Base-by-base conservation (phyloP, 2,113 vertebrate genomes). In the Corynorhinus townsendii region DNA sequence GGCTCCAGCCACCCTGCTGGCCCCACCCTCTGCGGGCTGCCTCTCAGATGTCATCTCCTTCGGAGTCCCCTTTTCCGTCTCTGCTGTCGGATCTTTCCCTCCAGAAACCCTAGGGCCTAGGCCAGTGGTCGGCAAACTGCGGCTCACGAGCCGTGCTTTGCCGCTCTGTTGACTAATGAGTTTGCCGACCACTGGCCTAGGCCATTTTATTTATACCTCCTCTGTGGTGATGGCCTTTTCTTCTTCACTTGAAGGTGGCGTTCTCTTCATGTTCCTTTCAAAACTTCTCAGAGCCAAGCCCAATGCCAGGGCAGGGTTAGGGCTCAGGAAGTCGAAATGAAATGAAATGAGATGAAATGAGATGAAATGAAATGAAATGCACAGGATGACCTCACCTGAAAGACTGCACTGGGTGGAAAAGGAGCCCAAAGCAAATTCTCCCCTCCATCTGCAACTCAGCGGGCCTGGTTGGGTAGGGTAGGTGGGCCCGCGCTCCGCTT, bases 401-500 rank as follows among this genome's bases (percentile, higher is more conserved):
- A 64, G 89, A n/a, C 43, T 0, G 33, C 11, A 0, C 75, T 38
- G 14, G 86, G 59, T 35, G 49, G 77, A 85, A 81, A 86, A 56
- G 79, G 71, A 89, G 59, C 43, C 40, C 90, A 30, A 38, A 94
- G 82, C 7, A 22, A 68, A 91, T 89, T 86, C 84, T 35, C n/a
- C 19, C 38, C 56, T 71, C 35, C 5, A 47, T 28, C 45, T 52
- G 82, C 43, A 33, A n/a, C 91, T 87, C 75, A 62, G 76, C 83
- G 77, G 82, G 91, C 59, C 76, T 12, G n/a, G 40, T 19, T 3
- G 0, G 0, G 72, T 52, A 20, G 72, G 24, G 22, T 54, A 77
- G 79, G 85, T 30, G 52, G 9, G 56, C 88, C 96, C 96, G 85
- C 92, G 92, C 85, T 93, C 62, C 11, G 95, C 94, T 95, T 89